Evolutionary conservation across 2,888 invertebrate genomes (phyloP).

Genomic region (Tyria jacobaeae): DNA sequence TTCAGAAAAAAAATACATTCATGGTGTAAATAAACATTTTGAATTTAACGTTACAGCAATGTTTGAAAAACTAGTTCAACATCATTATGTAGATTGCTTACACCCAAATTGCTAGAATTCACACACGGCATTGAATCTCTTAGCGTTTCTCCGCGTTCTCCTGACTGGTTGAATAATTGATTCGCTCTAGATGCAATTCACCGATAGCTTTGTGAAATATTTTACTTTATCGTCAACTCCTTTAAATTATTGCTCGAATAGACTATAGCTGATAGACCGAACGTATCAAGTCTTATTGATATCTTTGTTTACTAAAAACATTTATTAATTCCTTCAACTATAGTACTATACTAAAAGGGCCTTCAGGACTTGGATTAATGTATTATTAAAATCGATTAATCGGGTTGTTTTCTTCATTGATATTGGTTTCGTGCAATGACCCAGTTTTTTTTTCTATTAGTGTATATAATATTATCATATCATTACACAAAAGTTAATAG

Average conservation of each 20-base stretch:
- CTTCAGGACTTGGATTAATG: too few species aligned
- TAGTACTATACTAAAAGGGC: not conserved
- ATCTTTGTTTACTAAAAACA: too few species aligned
- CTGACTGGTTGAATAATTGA: conserved; percentile 48
- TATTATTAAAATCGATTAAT: too few species aligned
- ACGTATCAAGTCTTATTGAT: not conserved
- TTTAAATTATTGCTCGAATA: not conserved
- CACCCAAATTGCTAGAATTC: conserved; percentile 33
- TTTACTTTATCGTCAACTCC: conserved; percentile 5
- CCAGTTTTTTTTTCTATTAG: too few species aligned
- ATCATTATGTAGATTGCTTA: conserved; percentile 28
- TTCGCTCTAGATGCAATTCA: conserved; percentile 37
- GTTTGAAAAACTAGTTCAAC: conserved; percentile 11
- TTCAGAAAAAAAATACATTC: too few species aligned
- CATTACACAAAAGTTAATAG: not conserved
- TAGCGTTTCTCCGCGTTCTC: conserved; percentile 36
- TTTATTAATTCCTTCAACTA: not conserved
- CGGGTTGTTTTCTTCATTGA: too few species aligned
- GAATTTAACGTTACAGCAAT: not conserved
- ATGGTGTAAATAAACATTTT: too few species aligned
- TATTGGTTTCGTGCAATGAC: too few species aligned
- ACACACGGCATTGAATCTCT: conserved; percentile 32
- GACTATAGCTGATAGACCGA: not conserved
- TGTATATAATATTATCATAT: not conserved
- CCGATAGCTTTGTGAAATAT: conserved; percentile 41